These are phyloP conservation scores for Chamaetylas fuelleborni DNA, from an alignment of 2,113 vertebrate genomes.

Conservation along the genomic window DNA sequence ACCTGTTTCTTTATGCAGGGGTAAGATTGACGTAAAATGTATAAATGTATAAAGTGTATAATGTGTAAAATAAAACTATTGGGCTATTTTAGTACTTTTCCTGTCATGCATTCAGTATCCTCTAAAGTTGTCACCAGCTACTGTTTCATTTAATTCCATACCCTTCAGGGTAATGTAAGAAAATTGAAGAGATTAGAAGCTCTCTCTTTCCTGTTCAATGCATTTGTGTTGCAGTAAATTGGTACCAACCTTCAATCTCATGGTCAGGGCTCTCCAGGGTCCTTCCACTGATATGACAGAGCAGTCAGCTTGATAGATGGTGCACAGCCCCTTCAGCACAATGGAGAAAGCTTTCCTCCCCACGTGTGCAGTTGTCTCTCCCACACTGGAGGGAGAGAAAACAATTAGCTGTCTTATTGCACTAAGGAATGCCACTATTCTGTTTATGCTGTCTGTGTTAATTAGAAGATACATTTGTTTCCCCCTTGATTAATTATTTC, in stretches of 20 bases:
- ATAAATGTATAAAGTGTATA: neutral
- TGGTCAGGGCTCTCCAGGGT: conserved; percentile 73
- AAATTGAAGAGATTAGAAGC: conserved; percentile 76
- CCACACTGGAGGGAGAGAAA: neutral
- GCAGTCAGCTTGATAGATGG: conserved; percentile 75
- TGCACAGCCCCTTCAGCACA: neutral
- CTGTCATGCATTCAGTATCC: conserved; percentile 67
- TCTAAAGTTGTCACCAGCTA: conserved; percentile 71
- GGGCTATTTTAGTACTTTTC: conserved; percentile 73
- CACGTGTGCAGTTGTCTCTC: neutral
- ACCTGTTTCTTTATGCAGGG: conserved; percentile 33
- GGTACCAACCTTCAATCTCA: conserved; percentile 75
- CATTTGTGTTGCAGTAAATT: conserved; percentile 75
- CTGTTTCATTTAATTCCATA: conserved; percentile 78
- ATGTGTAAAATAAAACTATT: conserved; percentile 60
- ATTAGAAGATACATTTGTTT: conserved; percentile 11
- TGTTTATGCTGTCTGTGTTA: conserved; percentile 1
- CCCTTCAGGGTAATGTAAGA: conserved; percentile 78
- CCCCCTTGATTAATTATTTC: conserved; percentile 36
- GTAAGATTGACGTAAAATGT: conserved; percentile 36
- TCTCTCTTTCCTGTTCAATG: conserved; percentile 72
- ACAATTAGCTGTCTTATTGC: neutral
- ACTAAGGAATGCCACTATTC: neutral
- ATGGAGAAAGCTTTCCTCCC: conserved; percentile 20
- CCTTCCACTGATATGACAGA: conserved; percentile 72